Evolutionary conservation across 2,797 vertebrate genomes (phyloP).

Genomic region (Characodon lateralis): DNA sequence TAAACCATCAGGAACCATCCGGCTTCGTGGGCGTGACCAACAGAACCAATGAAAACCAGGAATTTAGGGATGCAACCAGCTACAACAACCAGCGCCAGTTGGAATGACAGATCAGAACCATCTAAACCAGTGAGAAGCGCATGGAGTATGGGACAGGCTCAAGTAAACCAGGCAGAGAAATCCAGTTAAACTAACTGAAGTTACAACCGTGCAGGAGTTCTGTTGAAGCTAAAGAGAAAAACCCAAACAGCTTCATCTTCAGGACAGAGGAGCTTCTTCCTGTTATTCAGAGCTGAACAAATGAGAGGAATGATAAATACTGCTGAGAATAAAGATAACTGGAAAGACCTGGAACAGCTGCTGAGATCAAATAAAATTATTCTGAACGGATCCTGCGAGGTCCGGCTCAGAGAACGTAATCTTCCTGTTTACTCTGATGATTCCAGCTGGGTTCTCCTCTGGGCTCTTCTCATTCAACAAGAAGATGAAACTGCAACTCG

Average conservation of each 20-base stretch:
- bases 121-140: background rate
- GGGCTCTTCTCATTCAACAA: constrained; percentile 2
- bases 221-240: background rate
- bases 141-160: background rate
- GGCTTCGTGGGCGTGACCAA: background rate
- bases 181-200: background rate
- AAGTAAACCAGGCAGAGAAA: background rate
- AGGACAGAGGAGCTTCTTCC: background rate
- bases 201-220: no score
- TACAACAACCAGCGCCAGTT: background rate
- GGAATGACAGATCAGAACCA: background rate
- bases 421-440: constrained; percentile 9
- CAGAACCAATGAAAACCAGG: background rate
- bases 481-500: constrained; percentile 7
- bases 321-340: background rate
- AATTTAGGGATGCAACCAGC: background rate
- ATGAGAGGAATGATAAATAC: background rate
- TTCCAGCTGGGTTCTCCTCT: background rate
- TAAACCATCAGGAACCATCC: background rate
- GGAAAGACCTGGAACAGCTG: constrained; percentile 6
- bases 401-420: background rate
- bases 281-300: background rate
- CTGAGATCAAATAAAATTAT: background rate
- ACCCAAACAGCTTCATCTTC: background rate
- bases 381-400: background rate